Conservation (phyloP, 1,140 invertebrate genomes). For the Drosophila nasuta region DNA sequence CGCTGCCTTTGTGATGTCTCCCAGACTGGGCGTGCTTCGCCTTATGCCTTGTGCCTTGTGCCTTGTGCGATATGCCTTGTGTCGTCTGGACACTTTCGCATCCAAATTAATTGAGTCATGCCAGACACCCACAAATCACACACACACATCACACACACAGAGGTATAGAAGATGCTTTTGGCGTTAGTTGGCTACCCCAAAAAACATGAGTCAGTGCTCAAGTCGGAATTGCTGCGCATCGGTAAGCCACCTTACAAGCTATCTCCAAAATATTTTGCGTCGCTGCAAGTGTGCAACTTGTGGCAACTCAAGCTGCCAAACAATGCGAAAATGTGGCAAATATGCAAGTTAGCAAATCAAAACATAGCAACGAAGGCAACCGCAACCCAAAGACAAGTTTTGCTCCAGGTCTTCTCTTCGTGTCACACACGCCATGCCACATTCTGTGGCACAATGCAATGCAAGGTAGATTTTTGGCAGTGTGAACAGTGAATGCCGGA, state of each 20-base stretch:
- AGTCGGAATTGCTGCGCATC: constrained; percentile 67
- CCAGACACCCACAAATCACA: constrained; percentile 41
- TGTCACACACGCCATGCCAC: constrained; percentile 52
- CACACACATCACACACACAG: not conserved
- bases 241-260: constrained; percentile 69
- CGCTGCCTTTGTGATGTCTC: constrained; percentile 41
- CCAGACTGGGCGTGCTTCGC: constrained; percentile 67
- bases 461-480: not conserved
- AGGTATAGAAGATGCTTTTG: not conserved
- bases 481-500: not conserved
- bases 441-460: constrained; percentile 34
- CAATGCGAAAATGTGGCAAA: constrained; percentile 69
- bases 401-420: constrained; percentile 7
- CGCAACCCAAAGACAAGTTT: constrained; percentile 46
- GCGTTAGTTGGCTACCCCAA: constrained; percentile 6
- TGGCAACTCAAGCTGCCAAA: constrained; percentile 49
- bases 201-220: constrained; percentile 57
- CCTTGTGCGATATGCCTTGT: constrained; percentile 41
- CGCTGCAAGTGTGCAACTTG: constrained; percentile 53
- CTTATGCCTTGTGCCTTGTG: constrained; percentile 44
- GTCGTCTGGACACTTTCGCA: constrained; percentile 68
- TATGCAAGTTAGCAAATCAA: constrained; percentile 68
- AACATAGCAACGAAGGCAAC: constrained; percentile 41
- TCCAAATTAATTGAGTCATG: constrained; percentile 79
- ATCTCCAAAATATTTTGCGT: constrained; percentile 39